These are phyloP conservation scores for human DNA, from an alignment of 2,113 vertebrate species.

Conservation along the genomic window GRCh38 chr12:73506501-73507000, in stretches of 20 bases:
- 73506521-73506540: background rate
- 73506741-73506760: background rate
- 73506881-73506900: background rate
- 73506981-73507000: background rate
- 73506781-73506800: too few species aligned
- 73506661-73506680: background rate
- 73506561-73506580: background rate
- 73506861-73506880: background rate
- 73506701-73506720: background rate
- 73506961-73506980: background rate
- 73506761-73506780: background rate
- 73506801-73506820: background rate
- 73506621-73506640: background rate
- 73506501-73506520: background rate
- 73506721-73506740: background rate
- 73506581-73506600: background rate
- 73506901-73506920: background rate
- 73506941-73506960: background rate
- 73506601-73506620: background rate
- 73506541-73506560: background rate
- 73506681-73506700: background rate
- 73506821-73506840: background rate
- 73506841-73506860: background rate
- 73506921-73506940: background rate
- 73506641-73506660: background rate